Base-by-base conservation (phyloP, 2,113 vertebrate species). In the Daphoenositta chrysoptera region DNA sequence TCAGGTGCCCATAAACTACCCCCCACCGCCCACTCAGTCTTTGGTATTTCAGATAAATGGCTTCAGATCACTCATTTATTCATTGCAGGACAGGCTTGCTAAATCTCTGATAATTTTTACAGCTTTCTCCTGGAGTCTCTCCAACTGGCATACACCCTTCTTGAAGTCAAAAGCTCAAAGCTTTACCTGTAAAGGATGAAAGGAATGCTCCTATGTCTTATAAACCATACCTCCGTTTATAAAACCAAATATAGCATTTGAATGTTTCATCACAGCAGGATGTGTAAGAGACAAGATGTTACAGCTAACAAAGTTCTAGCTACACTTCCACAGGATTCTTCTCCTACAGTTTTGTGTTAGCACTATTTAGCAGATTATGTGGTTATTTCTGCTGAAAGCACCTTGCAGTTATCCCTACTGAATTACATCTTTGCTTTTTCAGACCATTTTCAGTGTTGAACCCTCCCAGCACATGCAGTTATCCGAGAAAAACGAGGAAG, bases 111-210 rank as follows among this genome's bases (percentile, higher is more conserved):
- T 90, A 15, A 53, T 72, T 90, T 90, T 64, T 80, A 80, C 42
- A 72, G 75, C 70, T 76, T 88, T 93, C 30, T 35, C 28, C 70
- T 88, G 50, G 82, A 92, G 82, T 77, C 31, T 9, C 33, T 93
- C 75, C 82, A 90, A 40, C 17, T 33, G 75, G 66, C 5, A 33
- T 64, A 76, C 37, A 82, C 26, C 18, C 22, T 82, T 71, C 84
- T 94, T 86, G 75, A 94, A 93, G 75, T 65, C 44, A 33, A 83
- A 89, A 90, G 37, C 82, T 92, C 94, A 90, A 95, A 93, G 90
- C 45, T 90, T 86, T 73, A 88, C 63, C 68, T 88, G n/a, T 69
- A 66, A 65, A 83, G 27, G 90, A 95, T 90, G 48, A 95, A 95
- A 94, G 70, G 26, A 80, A 39, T 77, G 40, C 19, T 94, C 28